Evolutionary conservation across 2,113 vertebrate genomes (phyloP).

Genomic region (Aythya baeri): DNA sequence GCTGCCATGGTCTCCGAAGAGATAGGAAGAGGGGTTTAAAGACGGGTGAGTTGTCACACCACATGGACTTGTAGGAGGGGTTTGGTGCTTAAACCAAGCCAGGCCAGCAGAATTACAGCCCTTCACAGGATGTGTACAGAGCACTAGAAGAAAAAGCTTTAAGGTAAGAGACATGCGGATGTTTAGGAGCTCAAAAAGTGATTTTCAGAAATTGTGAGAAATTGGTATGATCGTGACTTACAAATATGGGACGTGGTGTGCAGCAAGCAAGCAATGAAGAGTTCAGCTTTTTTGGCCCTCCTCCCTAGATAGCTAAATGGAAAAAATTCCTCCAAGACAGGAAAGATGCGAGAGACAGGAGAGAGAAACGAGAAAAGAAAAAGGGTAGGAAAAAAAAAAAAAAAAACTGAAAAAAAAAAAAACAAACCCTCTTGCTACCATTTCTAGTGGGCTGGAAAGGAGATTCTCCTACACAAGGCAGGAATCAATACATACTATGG

Average conservation of each 20-base stretch:
- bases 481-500: rapidly evolving
- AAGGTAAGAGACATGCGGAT: neutral
- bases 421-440: neutral
- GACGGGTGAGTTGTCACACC: rapidly evolving
- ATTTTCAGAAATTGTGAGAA: neutral
- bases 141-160: neutral
- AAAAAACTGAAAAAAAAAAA: neutral
- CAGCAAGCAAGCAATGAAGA: neutral
- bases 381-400: neutral
- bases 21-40: neutral
- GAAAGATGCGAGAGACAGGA: neutral
- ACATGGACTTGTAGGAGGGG: neutral
- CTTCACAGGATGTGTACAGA: neutral
- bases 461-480: neutral
- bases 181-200: neutral
- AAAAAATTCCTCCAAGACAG: neutral
- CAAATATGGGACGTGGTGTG: neutral
- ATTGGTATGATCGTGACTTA: neutral
- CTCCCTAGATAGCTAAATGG: neutral
- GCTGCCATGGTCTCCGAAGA: neutral
- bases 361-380: neutral
- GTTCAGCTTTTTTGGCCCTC: neutral
- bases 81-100: neutral
- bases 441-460: neutral
- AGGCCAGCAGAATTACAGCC: neutral